Evolutionary conservation across 2,797 vertebrate species (phyloP), one percentile per base, ranked within the genome.

Genomic region (Hephaestus fuliginosus): DNA sequence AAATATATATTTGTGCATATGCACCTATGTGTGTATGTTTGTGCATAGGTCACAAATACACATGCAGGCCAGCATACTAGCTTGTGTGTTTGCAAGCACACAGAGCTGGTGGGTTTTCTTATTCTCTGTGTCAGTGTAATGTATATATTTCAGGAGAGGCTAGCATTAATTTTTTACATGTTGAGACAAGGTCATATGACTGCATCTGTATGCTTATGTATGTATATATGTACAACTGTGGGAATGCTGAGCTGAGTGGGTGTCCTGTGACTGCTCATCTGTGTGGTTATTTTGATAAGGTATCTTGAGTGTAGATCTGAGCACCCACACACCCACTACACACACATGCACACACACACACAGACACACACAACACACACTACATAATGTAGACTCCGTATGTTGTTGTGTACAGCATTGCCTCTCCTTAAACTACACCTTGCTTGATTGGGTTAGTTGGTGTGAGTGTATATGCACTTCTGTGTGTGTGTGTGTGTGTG

Each of bases 161-260:
- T 87, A 13, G 90, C 91, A 94, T 93, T 88, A 86, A 91, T 92
- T 84, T 92, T 95, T 94, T 76, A 93, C 68, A 70, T 81, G 67
- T 81, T 68, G 70, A 84, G 74, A 82, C 91, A 89, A 89, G 89
- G 91, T 93, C 88, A 85, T 74, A 74, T 48, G 51, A 58, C 68
- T 83, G 81, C 62, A 77, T 83, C 33, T 70, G 74, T 83, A 73
- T 86, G 81, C 74, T 82, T 86, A 86, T 84, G 84, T 82, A 78
- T 83, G 63, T 81, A 72, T 84, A 36, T 70, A 76, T 87, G 77
- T 77, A 65, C 57, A 81, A 57, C 65, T 87, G 70, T 84, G 46
- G 44, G 72, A 53, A 43, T 70, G 77, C 52, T 77, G 61, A 60
- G 48, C 51, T 80, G 72, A 79, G 84, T 74, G 81, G 74, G 64